Conservation (phyloP, 2,113 vertebrate genomes). For the Oryzias celebensis region DNA sequence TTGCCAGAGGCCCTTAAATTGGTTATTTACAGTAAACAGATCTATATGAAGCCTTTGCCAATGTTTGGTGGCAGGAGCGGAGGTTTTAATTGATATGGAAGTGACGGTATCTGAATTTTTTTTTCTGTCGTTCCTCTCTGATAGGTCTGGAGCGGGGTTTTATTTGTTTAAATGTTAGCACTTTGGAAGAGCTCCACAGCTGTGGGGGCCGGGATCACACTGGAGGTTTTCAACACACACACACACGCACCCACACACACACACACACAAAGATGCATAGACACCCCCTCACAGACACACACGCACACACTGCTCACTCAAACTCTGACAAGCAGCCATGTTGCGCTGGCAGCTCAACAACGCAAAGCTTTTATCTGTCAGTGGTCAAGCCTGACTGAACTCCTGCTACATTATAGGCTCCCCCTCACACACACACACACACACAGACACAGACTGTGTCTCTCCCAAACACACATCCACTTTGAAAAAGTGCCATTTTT, state of each 20-base stretch:
- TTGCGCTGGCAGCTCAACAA: constrained; percentile 78
- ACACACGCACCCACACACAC: constrained; percentile 29
- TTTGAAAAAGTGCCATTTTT: constrained; percentile 76
- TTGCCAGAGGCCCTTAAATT: constrained; percentile 67
- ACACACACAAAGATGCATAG: constrained; percentile 30
- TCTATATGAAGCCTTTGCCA: constrained; percentile 53
- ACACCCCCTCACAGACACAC: constrained; percentile 14
- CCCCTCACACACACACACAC: constrained; percentile 36
- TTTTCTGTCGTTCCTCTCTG: constrained; percentile 47
- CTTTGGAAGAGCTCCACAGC: constrained; percentile 73
- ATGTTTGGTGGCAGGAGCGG: constrained; percentile 51
- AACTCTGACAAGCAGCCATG: constrained; percentile 76
- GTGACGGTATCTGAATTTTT: constrained; percentile 63
- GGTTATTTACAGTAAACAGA: constrained; percentile 72
- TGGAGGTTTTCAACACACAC: constrained; percentile 55
- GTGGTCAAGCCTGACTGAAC: constrained; percentile 79
- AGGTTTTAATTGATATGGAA: constrained; percentile 57
- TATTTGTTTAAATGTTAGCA: constrained; percentile 76
- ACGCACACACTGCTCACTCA: constrained; percentile 65
- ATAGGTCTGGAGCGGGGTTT: constrained; percentile 63
- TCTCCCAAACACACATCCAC: constrained; percentile 33
- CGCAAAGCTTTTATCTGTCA: constrained; percentile 80
- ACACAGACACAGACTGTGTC: constrained; percentile 44
- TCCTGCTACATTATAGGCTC: constrained; percentile 72
- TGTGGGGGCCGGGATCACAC: constrained; percentile 68